Percentiles rank a stretch among this genome's conserved stretches.
Conservation (phyloP, 1,140 invertebrate species). For the Saccostrea echinata region DNA sequence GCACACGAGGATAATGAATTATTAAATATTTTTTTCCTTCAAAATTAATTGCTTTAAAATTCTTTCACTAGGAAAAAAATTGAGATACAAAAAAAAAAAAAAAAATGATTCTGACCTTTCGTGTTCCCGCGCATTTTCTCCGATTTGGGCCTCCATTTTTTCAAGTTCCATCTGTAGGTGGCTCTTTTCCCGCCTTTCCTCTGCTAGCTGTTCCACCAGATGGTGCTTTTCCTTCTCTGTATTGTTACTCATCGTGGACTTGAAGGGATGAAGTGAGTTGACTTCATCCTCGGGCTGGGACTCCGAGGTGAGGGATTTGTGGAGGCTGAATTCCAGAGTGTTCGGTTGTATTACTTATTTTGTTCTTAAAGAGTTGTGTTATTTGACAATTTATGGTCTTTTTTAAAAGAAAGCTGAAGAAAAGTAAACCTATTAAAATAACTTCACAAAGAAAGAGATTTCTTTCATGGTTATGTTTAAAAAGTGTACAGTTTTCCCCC, state of each 20-base stretch:
- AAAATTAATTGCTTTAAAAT: no score
- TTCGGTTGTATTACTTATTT: background rate
- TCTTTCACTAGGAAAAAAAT: no score
- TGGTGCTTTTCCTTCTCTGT: conserved; percentile 47
- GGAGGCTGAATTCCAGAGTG: conserved; percentile 39
- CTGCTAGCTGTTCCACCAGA: conserved; percentile 47
- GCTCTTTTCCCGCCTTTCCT: conserved; percentile 25
- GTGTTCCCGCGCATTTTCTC: conserved; percentile 44
- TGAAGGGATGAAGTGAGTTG: conserved; percentile 51
- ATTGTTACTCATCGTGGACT: conserved; percentile 43
- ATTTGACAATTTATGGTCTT: no score
- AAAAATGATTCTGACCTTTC: background rate
- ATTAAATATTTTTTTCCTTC: no score
- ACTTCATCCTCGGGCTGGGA: conserved; percentile 42
- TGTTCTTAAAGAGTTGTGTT: background rate
- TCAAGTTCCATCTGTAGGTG: conserved; percentile 49
- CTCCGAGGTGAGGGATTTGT: conserved; percentile 55
- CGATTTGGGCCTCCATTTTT: conserved; percentile 41
- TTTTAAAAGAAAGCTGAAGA: no score
- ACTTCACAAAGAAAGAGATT: background rate
- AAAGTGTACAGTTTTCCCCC: background rate
- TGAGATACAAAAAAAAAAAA: no score
- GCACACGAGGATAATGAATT: no score
- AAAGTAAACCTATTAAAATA: background rate
- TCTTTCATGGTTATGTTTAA: background rate